Evolutionary conservation across 2,797 vertebrate species (phyloP), one percentile per base, ranked within the genome.

Genomic region (Mormyrus hasselquistii): DNA sequence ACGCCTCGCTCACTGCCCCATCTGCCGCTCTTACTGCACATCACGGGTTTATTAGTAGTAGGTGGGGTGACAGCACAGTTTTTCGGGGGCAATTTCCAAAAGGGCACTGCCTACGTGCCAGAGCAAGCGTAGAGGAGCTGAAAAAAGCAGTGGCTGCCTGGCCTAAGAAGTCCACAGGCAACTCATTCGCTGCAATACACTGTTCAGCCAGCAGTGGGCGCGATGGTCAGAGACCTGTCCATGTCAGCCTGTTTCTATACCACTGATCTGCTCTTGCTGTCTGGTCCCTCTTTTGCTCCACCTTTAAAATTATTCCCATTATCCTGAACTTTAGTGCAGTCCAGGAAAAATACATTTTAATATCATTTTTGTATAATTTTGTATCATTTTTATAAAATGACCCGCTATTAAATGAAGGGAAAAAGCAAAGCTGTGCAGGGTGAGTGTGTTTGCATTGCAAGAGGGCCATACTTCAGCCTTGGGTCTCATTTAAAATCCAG

Each of bases 341-440:
- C 73, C 38, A 19, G 34, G 34, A 79, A 44, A 79, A 79, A 19
- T 79, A 79, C 69, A 25, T 76, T 76, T 76, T 44, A 79, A 79
- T 79, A 34, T 73, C 29, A 69, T 69, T 73, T 73, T 34, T 29
- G 29, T 29, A 79, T 79, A 79, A 79, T 79, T 79, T 44, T 79
- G 73, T 79, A 79, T 79, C 73, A 79, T 79, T 79, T 79, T 79
- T 79, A 79, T 41, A 79, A 41, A 79, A 79, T 79, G 73, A 79
- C 73, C 73, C 34, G 14, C 73, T 79, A 79, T 79, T 79, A 79
- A 41, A 44, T 41, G 73, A 44, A 79, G 6, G 38, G 73, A 44
- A 79, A 79, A 79, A 44, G 73, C 73, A 44, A 79, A 79, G 38
- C 73, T 19, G 14, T 44, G 12, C 5, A 44, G 73, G 73, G 73